A percentile compares a stretch with the other conserved stretches of the same genome.
Conservation (phyloP, 2,797 vertebrate genomes). For the Heliangelus exortis region DNA sequence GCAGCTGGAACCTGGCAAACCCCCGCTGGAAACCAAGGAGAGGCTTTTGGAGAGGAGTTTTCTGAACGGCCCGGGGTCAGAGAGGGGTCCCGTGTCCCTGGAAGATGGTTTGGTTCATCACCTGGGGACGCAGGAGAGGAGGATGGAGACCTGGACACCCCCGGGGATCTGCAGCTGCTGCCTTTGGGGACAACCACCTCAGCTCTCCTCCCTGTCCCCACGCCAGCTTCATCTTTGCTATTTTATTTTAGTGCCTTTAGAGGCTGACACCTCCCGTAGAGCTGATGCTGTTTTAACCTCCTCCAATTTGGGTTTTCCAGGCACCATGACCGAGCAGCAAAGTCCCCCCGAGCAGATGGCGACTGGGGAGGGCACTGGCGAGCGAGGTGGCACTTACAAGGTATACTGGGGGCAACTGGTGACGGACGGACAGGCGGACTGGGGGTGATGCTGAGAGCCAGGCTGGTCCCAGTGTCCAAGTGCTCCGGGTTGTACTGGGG, state of each 20-base stretch:
- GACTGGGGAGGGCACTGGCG: slow-evolving; percentile 86
- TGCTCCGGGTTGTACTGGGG: neutral
- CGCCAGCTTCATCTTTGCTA: neutral
- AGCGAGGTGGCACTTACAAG: slow-evolving; percentile 85
- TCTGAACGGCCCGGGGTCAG: neutral
- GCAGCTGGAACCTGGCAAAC: neutral
- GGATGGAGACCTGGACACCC: neutral
- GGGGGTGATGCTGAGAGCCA: fast-evolving
- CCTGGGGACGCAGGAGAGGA: neutral
- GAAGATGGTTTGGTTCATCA: fast-evolving
- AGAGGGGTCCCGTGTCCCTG: neutral
- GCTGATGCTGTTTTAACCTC: neutral
- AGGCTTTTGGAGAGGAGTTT: neutral
- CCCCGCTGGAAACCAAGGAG: neutral
- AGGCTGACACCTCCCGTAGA: neutral
- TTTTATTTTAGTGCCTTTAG: fast-evolving
- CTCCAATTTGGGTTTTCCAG: slow-evolving; percentile 27
- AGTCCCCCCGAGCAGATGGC: slow-evolving; percentile 86
- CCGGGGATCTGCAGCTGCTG: neutral
- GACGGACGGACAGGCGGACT: fast-evolving
- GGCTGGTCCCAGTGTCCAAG: neutral
- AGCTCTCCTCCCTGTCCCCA: fast-evolving
- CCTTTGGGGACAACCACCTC: fast-evolving
- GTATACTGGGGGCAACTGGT: slow-evolving; percentile 60
- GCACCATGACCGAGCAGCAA: slow-evolving; percentile 86